These are phyloP conservation scores for Vulpes lagopus DNA, from an alignment of 2,113 vertebrate species.

Conservation along the genomic window DNA sequence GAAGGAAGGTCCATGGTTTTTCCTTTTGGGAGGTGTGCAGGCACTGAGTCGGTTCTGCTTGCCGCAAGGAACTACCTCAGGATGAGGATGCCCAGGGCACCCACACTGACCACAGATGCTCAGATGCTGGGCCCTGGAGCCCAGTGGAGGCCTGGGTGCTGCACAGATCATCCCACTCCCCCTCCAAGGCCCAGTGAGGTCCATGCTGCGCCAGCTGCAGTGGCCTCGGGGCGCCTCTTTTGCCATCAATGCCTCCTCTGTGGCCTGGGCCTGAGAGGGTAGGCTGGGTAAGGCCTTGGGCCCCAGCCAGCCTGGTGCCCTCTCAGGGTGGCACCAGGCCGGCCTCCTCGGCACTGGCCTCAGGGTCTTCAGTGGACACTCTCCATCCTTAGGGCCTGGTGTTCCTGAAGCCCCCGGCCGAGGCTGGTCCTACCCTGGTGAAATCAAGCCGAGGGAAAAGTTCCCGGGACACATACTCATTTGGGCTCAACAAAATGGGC, in stretches of 20 bases:
- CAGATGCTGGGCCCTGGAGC: not conserved
- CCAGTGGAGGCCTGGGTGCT: not conserved
- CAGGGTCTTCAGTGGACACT: conserved; percentile 14
- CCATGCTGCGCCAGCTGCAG: conserved; percentile 66
- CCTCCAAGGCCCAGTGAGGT: not conserved
- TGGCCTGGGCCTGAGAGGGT: conserved; percentile 60
- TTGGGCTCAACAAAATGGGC: not conserved
- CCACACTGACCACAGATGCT: not conserved
- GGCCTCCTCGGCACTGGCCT: conserved; percentile 35
- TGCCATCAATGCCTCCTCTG: conserved; percentile 80
- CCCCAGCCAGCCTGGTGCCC: conserved; percentile 72
- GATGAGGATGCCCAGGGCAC: not conserved
- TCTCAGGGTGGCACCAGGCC: conserved; percentile 73
- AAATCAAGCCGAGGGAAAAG: not conserved
- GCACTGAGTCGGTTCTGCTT: not conserved
- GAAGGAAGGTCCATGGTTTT: not conserved
- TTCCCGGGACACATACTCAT: not conserved
- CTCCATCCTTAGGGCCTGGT: not conserved
- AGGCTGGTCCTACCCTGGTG: not conserved
- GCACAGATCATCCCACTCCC: not conserved
- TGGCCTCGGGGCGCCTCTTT: conserved; percentile 10
- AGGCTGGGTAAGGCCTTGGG: conserved; percentile 40
- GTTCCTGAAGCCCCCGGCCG: not conserved
- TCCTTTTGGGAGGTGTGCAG: not conserved
- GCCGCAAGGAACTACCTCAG: not conserved